A percentile compares a stretch with the other conserved stretches of the same genome.
Conservation (phyloP, 1,140 invertebrate species). For the Euglossa dilemma region DNA sequence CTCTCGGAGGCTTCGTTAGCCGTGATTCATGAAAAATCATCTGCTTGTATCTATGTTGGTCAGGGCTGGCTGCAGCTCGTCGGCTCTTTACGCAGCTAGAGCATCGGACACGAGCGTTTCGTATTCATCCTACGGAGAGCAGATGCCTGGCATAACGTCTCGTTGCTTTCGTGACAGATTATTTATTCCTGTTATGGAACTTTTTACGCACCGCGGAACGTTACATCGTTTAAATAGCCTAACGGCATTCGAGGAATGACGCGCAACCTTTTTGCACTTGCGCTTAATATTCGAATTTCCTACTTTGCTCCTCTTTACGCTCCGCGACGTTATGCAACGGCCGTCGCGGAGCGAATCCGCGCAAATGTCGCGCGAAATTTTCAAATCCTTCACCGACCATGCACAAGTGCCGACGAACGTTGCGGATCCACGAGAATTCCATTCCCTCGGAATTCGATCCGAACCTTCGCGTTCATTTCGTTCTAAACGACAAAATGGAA, state of each 20-base stretch:
- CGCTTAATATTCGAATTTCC: background rate
- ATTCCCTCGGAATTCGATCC: too few relatives aligned
- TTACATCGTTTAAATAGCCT: slow-evolving; percentile 15
- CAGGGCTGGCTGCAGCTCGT: slow-evolving; percentile 24
- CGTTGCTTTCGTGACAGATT: slow-evolving; percentile 16
- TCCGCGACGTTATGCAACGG: background rate
- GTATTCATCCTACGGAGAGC: too few relatives aligned
- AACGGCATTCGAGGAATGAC: background rate
- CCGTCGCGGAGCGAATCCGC: background rate
- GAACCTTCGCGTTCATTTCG: too few relatives aligned
- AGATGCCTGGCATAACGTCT: background rate
- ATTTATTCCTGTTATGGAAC: background rate
- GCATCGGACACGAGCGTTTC: background rate
- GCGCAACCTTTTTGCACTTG: background rate
- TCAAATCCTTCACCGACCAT: too few relatives aligned
- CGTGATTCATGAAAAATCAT: slow-evolving; percentile 14
- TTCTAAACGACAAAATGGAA: too few relatives aligned
- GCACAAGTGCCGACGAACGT: too few relatives aligned
- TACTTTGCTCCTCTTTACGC: background rate
- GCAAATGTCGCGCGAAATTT: background rate
- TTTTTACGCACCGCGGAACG: slow-evolving; percentile 21
- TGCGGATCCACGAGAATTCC: too few relatives aligned
- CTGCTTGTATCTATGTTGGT: slow-evolving; percentile 25
- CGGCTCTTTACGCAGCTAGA: background rate
- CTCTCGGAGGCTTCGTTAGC: background rate